A percentile compares a stretch with the other conserved stretches of the same genome.
Conservation (phyloP, 2,113 vertebrate genomes). For the Passer montanus region DNA sequence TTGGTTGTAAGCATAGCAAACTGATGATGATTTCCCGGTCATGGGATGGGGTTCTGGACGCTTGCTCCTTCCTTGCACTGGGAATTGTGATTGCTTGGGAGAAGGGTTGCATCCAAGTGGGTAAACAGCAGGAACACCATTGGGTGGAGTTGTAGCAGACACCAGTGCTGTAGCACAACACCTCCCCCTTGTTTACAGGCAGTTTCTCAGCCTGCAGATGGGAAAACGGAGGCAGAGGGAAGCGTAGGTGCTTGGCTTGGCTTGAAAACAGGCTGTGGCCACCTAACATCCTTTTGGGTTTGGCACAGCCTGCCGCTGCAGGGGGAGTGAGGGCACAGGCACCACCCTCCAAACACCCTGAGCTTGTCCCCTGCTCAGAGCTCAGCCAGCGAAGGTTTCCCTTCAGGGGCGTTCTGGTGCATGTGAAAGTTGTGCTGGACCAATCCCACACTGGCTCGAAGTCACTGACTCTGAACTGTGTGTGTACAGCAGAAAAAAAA, state of each 20-base stretch:
- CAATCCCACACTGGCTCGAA: fast-evolving
- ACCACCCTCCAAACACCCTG: fast-evolving
- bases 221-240: not conserved
- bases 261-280: not conserved
- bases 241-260: not conserved
- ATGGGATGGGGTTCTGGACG: fast-evolving
- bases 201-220: not conserved
- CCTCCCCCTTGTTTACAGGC: not conserved
- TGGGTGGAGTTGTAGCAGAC: not conserved
- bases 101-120: not conserved
- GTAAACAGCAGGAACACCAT: not conserved
- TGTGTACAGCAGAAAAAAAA: not conserved
- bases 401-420: not conserved
- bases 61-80: not conserved
- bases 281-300: not conserved
- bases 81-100: not conserved
- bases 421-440: fast-evolving
- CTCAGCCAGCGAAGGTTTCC: not conserved
- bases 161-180: fast-evolving
- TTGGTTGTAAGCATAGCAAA: not conserved
- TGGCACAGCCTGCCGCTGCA: fast-evolving
- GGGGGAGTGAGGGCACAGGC: fast-evolving
- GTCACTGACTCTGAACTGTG: not conserved
- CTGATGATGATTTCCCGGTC: not conserved
- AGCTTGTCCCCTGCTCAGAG: too few species aligned